A percentile compares a stretch with the other conserved stretches of the same genome.
Evolutionary conservation across 1,140 invertebrate genomes (phyloP).

Genomic region (Megalopta genalis): DNA sequence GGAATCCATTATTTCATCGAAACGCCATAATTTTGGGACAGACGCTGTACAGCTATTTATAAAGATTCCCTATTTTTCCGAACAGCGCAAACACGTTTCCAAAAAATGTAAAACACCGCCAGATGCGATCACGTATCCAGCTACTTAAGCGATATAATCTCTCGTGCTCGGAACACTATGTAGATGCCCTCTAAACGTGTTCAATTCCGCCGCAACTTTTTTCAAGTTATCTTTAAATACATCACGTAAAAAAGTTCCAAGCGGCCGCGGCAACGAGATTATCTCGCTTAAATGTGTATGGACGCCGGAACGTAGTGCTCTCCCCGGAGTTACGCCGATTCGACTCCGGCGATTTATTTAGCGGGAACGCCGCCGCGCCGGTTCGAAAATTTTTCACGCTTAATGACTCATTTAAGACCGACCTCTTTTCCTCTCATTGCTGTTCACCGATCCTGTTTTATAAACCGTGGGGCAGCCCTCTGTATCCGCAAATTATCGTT

Average conservation of each 20-base stretch:
- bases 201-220: conserved; percentile 9
- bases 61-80: neutral
- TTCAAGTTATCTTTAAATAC: conserved; percentile 9
- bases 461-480: no score
- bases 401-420: neutral
- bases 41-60: no score
- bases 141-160: conserved; percentile 18
- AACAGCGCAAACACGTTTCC: neutral
- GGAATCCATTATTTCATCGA: no score
- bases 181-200: neutral
- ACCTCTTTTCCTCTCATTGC: neutral
- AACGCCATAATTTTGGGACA: no score
- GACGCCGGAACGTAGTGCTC: neutral
- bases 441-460: neutral
- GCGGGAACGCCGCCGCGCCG: neutral
- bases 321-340: neutral
- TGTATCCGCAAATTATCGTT: no score
- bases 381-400: neutral
- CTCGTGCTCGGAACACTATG: neutral
- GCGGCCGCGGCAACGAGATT: neutral
- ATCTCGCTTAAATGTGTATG: neutral
- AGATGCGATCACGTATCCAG: neutral
- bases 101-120: neutral
- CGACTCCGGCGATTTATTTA: neutral
- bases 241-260: neutral